phyloP scores from a whole-genome alignment of 2,888 invertebrate species.

The Saturnia japonica region DNA sequence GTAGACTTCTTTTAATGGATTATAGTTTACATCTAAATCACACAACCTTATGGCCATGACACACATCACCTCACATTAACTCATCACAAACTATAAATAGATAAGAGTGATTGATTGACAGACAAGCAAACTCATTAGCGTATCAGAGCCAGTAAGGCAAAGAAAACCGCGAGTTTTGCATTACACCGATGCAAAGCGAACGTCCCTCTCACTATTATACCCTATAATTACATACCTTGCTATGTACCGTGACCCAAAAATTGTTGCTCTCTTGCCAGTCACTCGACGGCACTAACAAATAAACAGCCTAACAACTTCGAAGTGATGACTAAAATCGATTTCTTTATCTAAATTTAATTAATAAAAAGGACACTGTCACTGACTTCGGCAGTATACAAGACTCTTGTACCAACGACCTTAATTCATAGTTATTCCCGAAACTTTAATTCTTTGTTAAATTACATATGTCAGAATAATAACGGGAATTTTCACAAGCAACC shows the following conservation, averaged over 20 bases:
- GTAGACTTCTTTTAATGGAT: neutral
- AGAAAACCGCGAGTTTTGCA: constrained; percentile 40
- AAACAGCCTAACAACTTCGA: constrained; percentile 71
- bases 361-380: constrained; percentile 56
- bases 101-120: constrained; percentile 41
- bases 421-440: constrained; percentile 55
- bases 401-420: constrained; percentile 52
- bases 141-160: constrained; percentile 26
- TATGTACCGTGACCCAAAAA: constrained; percentile 72
- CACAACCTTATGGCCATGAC: constrained; percentile 22
- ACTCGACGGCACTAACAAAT: constrained; percentile 67
- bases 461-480: constrained; percentile 77
- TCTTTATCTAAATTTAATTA: constrained; percentile 51
- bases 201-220: neutral
- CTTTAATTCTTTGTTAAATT: constrained; percentile 71
- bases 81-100: constrained; percentile 44
- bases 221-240: constrained; percentile 62
- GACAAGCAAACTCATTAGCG: constrained; percentile 35
- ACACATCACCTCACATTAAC: constrained; percentile 42
- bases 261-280: constrained; percentile 61
- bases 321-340: constrained; percentile 75
- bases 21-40: neutral
- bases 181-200: constrained; percentile 36
- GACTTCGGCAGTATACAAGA: constrained; percentile 49
- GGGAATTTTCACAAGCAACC: constrained; percentile 74